Evolutionary conservation across 2,113 vertebrate species (phyloP).

Genomic region (Trochalopteron elliotii): DNA sequence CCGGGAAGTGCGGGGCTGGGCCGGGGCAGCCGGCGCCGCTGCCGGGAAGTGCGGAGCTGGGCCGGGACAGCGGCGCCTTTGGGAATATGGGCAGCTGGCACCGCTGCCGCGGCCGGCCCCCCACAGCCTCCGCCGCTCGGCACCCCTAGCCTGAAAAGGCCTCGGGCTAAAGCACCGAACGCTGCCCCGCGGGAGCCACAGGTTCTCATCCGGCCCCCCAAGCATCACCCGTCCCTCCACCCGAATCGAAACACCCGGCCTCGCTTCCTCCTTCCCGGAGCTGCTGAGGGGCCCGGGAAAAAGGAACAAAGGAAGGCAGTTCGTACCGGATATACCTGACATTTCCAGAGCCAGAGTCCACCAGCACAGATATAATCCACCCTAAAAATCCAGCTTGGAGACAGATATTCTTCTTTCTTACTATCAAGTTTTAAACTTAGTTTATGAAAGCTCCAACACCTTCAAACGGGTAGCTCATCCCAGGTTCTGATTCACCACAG

Average conservation of each 20-base stretch:
- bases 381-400: not conserved
- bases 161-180: no score
- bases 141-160: not conserved
- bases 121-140: not conserved
- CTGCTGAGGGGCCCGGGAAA: not conserved
- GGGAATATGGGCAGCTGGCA: no score
- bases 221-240: not conserved
- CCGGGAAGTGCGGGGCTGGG: no score
- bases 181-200: not conserved
- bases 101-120: no score
- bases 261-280: not conserved
- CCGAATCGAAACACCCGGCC: not conserved
- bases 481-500: not conserved
- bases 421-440: not conserved
- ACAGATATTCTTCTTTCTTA: not conserved
- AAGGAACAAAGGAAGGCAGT: no score
- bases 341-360: not conserved
- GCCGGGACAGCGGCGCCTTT: no score
- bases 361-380: accelerated
- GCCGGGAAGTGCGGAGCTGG: no score
- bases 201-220: no score
- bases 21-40: no score
- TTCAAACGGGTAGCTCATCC: accelerated
- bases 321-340: not conserved
- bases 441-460: not conserved